phyloP scores from a whole-genome alignment of 2,888 invertebrate genomes.

The Volucella bombylans region DNA sequence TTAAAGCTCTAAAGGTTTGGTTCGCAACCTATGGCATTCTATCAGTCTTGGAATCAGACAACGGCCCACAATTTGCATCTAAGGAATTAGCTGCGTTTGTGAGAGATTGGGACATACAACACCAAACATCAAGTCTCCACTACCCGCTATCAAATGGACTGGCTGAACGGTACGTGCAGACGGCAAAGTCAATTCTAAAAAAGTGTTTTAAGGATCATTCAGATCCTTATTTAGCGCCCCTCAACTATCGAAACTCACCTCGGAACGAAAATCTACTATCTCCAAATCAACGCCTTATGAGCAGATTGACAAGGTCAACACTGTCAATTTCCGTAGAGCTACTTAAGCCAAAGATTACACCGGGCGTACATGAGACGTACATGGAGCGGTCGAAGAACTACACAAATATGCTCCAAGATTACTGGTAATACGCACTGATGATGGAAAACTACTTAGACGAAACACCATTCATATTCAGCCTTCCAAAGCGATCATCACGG shows the following conservation, averaged over 20 bases:
- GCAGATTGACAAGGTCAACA: conserved; percentile 61
- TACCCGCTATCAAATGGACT: conserved; percentile 26
- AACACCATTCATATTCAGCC: too few species aligned
- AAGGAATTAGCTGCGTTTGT: conserved; percentile 60
- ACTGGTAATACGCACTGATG: too few species aligned
- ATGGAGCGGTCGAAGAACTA: not conserved
- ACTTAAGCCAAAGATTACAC: conserved; percentile 6
- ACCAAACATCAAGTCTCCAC: conserved; percentile 60
- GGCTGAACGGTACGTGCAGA: conserved; percentile 47
- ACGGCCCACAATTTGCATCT: conserved; percentile 38
- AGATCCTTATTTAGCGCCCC: conserved; percentile 50
- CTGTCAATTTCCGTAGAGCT: conserved; percentile 37
- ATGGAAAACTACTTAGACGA: too few species aligned
- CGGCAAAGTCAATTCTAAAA: conserved; percentile 46
- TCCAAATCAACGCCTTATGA: conserved; percentile 63
- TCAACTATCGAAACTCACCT: conserved; percentile 65
- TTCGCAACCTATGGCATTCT: conserved; percentile 66
- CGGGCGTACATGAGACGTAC: not conserved
- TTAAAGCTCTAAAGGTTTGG: conserved; percentile 60
- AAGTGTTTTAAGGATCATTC: not conserved
- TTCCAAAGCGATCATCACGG: too few species aligned
- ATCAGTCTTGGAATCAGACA: conserved; percentile 53
- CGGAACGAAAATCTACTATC: conserved; percentile 57
- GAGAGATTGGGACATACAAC: conserved; percentile 55
- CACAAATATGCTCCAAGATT: too few species aligned